Evolutionary conservation across 2,797 vertebrate species (phyloP).

Genomic region (Erithacus rubecula): DNA sequence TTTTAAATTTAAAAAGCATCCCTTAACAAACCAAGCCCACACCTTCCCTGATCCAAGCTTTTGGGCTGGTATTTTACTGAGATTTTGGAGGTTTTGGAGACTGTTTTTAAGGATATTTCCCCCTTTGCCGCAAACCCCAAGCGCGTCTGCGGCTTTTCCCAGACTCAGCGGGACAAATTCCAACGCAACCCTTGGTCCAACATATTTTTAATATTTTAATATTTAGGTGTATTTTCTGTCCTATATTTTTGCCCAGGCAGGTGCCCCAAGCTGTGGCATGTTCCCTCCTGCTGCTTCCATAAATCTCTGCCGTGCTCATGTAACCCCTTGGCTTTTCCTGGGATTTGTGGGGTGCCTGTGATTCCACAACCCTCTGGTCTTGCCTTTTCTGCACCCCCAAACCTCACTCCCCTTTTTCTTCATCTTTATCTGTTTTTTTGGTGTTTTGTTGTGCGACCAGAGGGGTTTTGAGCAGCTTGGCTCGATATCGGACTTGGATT

Average conservation of each 20-base stretch:
- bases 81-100: rapidly evolving
- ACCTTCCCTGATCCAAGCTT: background rate
- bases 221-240: background rate
- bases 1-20: background rate
- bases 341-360: background rate
- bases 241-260: background rate
- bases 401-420: background rate
- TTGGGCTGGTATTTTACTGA: background rate
- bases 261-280: background rate
- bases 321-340: rapidly evolving
- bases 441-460: background rate
- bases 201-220: background rate
- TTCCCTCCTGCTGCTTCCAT: background rate
- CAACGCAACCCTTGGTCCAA: rapidly evolving
- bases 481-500: rapidly evolving
- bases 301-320: rapidly evolving
- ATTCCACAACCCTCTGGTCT: background rate
- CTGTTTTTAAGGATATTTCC: background rate
- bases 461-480: rapidly evolving
- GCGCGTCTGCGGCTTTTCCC: rapidly evolving
- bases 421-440: rapidly evolving
- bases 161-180: rapidly evolving
- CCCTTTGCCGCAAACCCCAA: background rate
- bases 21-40: background rate
- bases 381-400: background rate